Percentiles rank a stretch among this genome's conserved stretches.
phyloP scores from a whole-genome alignment of 1,140 invertebrate species.

The Bactericera cockerelli region DNA sequence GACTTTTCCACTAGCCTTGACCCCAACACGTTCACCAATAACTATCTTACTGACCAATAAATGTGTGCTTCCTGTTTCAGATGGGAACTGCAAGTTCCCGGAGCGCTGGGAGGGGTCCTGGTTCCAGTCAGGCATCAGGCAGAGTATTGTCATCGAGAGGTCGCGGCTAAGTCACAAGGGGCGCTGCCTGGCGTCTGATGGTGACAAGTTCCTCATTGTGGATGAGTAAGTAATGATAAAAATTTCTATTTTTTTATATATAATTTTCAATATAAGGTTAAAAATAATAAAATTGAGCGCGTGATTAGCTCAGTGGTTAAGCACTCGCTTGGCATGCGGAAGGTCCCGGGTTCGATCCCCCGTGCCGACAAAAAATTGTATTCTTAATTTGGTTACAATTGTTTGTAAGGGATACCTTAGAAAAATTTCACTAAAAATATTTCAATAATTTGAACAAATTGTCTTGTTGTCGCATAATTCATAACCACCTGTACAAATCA shows the following conservation, averaged over 20 bases:
- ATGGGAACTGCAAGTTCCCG: constrained; percentile 51
- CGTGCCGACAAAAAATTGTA: too few species aligned
- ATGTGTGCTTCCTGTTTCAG: constrained; percentile 29
- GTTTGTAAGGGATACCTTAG: too few species aligned
- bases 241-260: constrained; percentile 1
- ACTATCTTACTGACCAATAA: too few species aligned
- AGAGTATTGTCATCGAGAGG: constrained; percentile 47
- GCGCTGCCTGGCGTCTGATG: constrained; percentile 47
- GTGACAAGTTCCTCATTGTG: constrained; percentile 57
- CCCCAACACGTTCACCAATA: too few species aligned
- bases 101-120: constrained; percentile 53
- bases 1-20: too few species aligned
- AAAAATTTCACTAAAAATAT: not conserved
- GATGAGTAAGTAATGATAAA: constrained; percentile 48
- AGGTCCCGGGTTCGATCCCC: too few species aligned
- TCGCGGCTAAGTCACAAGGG: constrained; percentile 57
- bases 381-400: too few species aligned
- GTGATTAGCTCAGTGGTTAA: too few species aligned
- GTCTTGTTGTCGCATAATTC: too few species aligned
- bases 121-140: constrained; percentile 55
- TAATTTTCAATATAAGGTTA: not conserved
- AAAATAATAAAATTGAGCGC: too few species aligned
- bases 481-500: too few species aligned
- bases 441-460: not conserved
- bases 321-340: too few species aligned